Evolutionary conservation across 2,113 vertebrate species (phyloP).

Genomic region (Amia ocellicauda): DNA sequence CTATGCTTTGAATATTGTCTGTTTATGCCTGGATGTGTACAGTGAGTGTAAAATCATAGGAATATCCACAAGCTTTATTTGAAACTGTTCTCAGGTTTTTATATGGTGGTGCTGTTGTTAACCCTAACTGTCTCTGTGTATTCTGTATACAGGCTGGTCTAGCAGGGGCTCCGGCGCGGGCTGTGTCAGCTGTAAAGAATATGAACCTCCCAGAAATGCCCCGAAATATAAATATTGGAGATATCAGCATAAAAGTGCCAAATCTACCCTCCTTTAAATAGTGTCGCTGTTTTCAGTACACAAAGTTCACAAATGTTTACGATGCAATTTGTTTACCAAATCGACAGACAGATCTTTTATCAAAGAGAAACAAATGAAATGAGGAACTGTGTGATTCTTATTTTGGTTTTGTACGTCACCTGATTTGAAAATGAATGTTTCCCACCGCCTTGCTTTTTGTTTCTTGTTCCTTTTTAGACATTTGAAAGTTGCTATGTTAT

Average conservation of each 20-base stretch:
- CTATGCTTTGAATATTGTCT: slow-evolving; percentile 66
- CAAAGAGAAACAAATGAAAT: slow-evolving; percentile 68
- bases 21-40: slow-evolving; percentile 38
- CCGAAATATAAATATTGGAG: slow-evolving; percentile 99
- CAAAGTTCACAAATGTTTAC: slow-evolving; percentile 70
- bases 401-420: slow-evolving; percentile 16
- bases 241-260: slow-evolving; percentile 99
- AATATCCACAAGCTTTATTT: not conserved
- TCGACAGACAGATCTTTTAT: slow-evolving; percentile 61
- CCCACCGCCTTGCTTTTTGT: slow-evolving; percentile 66
- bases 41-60: slow-evolving; percentile 35
- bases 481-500: slow-evolving; percentile 62
- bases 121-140: slow-evolving; percentile 52
- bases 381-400: slow-evolving; percentile 74
- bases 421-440: slow-evolving; percentile 60
- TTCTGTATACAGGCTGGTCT: slow-evolving; percentile 89
- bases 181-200: slow-evolving; percentile 99
- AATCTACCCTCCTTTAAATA: slow-evolving; percentile 99
- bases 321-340: slow-evolving; percentile 82
- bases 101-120: slow-evolving; percentile 8
- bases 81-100: not conserved
- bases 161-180: slow-evolving; percentile 95
- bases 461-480: slow-evolving; percentile 64
- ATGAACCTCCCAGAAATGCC: slow-evolving; percentile 99
- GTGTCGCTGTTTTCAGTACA: slow-evolving; percentile 62